Base-by-base conservation (phyloP, 2,888 invertebrate species). In the Mimas tiliae region DNA sequence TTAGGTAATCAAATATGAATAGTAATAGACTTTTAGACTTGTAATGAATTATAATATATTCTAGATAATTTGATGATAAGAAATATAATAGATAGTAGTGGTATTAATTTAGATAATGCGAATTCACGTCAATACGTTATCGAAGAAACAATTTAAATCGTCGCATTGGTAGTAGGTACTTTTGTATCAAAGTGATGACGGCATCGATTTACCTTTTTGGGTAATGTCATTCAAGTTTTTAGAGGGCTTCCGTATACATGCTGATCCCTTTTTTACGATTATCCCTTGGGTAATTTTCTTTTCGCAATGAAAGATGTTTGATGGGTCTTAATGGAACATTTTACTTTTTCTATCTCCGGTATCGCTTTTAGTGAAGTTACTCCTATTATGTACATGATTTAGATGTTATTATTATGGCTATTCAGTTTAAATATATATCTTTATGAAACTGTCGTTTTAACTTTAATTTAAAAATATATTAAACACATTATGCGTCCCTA, bases 181-280 rank as follows among this genome's bases (percentile, higher is more conserved):
- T 53, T 42, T 42, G 42, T 42, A 58, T 42, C 6, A 19, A 42
- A 19, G 58, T 58, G 58, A 58, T 42, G 58, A 58, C 55, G 38
- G 38, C 19, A 38, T 58, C 58, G 42, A 19, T 58, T 58, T 58
- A 58, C 58, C 58, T 42, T 58, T 58, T 58, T 58, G 19, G 58
- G 58, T 58, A 58, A 42, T 58, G 58, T 42, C 58, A 58, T 67
- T 67, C 62, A 66, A 64, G 55, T 66, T 51, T 68, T 67, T 70
- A 51, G 51, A 64, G 34, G 7, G 50, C 48, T 50, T 11, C 50
- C 38, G 38, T 51, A 51, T 48, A 64, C 64, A 63, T 27, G 63
- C 14, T 64, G 64, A 64, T 50, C 64, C 64, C 58, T 48, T 50
- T 64, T 64, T 64, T 50, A 64, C 51, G 64, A 64, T 51, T 64